Percentiles rank a stretch among this genome's conserved stretches.
These are phyloP conservation scores for Muscicapa adusta DNA, from an alignment of 2,113 vertebrate species.

Conservation along the genomic window DNA sequence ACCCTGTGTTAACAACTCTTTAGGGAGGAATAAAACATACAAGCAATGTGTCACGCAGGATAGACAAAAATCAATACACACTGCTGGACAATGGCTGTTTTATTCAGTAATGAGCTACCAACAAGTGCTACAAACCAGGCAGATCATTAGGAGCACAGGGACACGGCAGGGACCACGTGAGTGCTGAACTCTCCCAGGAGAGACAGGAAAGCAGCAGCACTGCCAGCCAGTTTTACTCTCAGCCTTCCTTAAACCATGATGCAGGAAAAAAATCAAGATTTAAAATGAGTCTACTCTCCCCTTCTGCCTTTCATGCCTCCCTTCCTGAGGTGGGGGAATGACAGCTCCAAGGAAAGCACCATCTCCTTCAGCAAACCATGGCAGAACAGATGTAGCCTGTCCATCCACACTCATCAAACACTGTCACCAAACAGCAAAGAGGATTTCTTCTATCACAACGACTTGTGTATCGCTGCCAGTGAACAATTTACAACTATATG, in stretches of 20 bases:
- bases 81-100: conserved; percentile 21
- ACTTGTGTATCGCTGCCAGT: neutral
- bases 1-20: neutral
- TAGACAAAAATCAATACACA: conserved; percentile 10
- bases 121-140: neutral
- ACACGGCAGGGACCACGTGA: accelerated
- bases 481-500: neutral
- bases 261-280: neutral
- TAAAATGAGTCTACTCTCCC: neutral
- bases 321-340: neutral
- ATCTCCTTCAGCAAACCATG: accelerated
- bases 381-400: neutral
- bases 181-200: neutral
- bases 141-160: neutral
- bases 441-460: neutral
- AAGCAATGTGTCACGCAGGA: neutral
- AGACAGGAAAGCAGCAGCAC: neutral
- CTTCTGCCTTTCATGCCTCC: neutral
- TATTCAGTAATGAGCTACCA: conserved; percentile 32
- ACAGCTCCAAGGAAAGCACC: neutral
- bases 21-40: neutral
- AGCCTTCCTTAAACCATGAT: neutral
- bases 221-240: neutral
- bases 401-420: neutral
- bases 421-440: neutral